Conservation (phyloP, 2,113 vertebrate species). For the Ophiodon elongatus region DNA sequence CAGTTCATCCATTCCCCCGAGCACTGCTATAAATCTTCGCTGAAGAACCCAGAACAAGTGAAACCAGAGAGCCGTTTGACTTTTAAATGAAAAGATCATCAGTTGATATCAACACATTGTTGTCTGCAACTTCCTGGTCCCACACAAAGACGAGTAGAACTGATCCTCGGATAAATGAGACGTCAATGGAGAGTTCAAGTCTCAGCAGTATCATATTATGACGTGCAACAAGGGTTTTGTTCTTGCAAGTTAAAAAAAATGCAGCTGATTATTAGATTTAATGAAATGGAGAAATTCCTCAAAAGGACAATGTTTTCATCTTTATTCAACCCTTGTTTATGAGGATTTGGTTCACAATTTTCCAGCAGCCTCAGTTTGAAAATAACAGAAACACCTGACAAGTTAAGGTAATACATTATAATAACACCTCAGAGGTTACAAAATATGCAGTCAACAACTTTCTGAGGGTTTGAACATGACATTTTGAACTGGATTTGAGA, state of each 20-base stretch:
- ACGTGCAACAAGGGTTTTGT: constrained; percentile 34
- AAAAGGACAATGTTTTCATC: constrained; percentile 10
- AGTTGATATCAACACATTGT: constrained; percentile 21
- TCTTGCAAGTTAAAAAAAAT: constrained; percentile 34
- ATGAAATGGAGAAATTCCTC: constrained; percentile 5
- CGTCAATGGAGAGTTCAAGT: constrained; percentile 34
- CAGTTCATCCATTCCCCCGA: constrained; percentile 50
- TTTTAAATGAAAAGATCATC: constrained; percentile 46
- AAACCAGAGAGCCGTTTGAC: constrained; percentile 40
- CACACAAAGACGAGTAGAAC: constrained; percentile 6
- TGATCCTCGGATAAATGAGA: neutral
- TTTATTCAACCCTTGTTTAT: neutral
- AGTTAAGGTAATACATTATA: neutral
- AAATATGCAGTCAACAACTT: neutral
- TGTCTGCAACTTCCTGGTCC: constrained; percentile 22
- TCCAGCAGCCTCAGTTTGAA: neutral
- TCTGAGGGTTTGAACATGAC: neutral
- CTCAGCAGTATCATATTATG: constrained; percentile 24
- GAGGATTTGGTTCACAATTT: neutral
- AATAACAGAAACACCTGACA: neutral
- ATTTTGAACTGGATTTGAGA: neutral
- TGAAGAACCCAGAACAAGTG: constrained; percentile 52
- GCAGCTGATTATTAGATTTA: constrained; percentile 6
- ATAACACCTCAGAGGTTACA: neutral
- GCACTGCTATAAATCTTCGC: constrained; percentile 46